These are phyloP conservation scores for Teleogryllus oceanicus DNA, from an alignment of 2,888 invertebrate species.

Conservation along the genomic window DNA sequence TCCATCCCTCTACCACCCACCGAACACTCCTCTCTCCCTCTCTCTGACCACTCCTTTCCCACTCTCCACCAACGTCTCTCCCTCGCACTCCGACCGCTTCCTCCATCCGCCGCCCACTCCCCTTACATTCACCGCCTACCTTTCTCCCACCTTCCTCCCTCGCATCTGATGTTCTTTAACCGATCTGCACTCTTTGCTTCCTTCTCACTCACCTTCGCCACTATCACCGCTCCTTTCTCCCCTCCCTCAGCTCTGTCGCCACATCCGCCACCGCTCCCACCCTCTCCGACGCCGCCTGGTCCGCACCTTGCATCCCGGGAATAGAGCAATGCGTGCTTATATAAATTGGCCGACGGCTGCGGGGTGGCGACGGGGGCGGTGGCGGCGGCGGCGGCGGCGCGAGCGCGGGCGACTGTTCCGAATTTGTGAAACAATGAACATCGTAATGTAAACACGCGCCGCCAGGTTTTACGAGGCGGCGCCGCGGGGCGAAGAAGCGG, in stretches of 20 bases:
- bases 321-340: too few species aligned
- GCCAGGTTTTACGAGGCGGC: not conserved
- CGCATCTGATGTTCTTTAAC: too few species aligned
- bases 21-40: too few species aligned
- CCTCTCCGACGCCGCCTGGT: not conserved
- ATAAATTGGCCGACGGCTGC: not conserved
- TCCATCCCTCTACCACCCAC: too few species aligned
- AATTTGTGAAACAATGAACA: constrained; percentile 18
- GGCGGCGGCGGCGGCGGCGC: not conserved
- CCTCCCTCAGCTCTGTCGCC: not conserved
- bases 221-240: not conserved
- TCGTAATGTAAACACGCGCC: constrained; percentile 8
- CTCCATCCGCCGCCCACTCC: too few species aligned
- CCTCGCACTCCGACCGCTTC: too few species aligned
- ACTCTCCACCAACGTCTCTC: too few species aligned
- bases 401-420: not conserved
- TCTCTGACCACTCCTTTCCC: too few species aligned
- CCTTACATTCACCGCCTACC: too few species aligned
- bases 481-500: not conserved
- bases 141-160: too few species aligned
- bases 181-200: not conserved
- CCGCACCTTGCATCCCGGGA: too few species aligned
- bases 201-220: not conserved
- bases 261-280: not conserved
- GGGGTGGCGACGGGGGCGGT: not conserved